A percentile compares a stretch with the other conserved stretches of the same genome.
These are phyloP conservation scores for Marisa cornuarietis DNA, from an alignment of 1,140 invertebrate species.

Conservation along the genomic window DNA sequence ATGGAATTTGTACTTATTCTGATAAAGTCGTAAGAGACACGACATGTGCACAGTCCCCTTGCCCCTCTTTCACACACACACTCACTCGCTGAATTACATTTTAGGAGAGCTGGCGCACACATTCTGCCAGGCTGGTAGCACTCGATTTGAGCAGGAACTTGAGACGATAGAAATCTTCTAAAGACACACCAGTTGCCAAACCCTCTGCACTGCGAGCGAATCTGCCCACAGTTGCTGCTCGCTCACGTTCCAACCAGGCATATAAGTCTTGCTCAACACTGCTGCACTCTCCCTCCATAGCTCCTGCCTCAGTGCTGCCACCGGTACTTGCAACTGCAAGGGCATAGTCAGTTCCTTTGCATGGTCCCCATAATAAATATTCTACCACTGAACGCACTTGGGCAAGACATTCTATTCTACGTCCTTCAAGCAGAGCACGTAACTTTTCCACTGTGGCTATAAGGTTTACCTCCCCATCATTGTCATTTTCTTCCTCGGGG, in stretches of 20 bases:
- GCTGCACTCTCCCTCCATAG: slow-evolving; percentile 20
- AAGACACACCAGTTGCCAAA: slow-evolving; percentile 26
- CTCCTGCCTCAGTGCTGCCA: neutral
- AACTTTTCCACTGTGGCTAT: slow-evolving; percentile 40
- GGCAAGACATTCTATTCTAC: slow-evolving; percentile 48
- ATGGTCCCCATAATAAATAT: slow-evolving; percentile 57
- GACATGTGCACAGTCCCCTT: neutral
- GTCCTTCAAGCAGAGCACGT: slow-evolving; percentile 43
- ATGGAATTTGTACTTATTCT: neutral
- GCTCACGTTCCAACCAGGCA: slow-evolving; percentile 56
- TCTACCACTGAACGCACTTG: slow-evolving; percentile 53
- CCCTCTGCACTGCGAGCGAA: slow-evolving; percentile 43
- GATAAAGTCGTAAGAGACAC: neutral
- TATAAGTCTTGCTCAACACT: slow-evolving; percentile 55
- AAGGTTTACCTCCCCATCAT: slow-evolving; percentile 34
- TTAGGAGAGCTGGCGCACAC: slow-evolving; percentile 36
- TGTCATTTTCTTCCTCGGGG: slow-evolving; percentile 29
- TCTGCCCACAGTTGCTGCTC: slow-evolving; percentile 41
- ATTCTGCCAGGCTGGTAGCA: slow-evolving; percentile 53
- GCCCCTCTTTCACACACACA: neutral
- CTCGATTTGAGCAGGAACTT: slow-evolving; percentile 61
- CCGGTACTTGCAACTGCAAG: neutral
- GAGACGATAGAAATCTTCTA: slow-evolving; percentile 57
- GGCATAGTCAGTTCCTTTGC: slow-evolving; percentile 23
- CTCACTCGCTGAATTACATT: neutral